Base-by-base conservation (phyloP, 2,888 invertebrate species). In the Pseudeuparius sepicola region DNA sequence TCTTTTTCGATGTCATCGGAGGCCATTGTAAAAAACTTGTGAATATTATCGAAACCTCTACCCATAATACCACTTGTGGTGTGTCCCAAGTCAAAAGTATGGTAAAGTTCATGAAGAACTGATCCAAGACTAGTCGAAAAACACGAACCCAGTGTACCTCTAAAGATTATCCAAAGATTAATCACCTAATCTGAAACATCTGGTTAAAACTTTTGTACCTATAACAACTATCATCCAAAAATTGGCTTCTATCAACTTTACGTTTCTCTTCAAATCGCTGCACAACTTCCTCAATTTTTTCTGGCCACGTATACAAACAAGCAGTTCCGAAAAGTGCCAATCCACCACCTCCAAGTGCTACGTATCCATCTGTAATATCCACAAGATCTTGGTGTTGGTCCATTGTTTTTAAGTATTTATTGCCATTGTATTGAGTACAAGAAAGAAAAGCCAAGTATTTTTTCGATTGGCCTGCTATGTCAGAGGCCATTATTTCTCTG, bases 41-140 rank as follows among this genome's bases (percentile, higher is more conserved):
- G 77, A 34, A 89, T 71, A 49, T 85, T 79, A 58, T 88, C 86
- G 57, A 88, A 89, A 24, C 87, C 89, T 56, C 82, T 73, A 24
- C 87, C 88, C 96, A 96, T 96, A 38, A 96, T 84, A 11, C 94
- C 94, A 47, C 81, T 75, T 48, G 76, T 73, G 0, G 89, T 85
- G 57, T 96, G 94, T 1, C 90, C 93, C 37, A 96, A 70, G 63
- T 93, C 90, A 60, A 96, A 90, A 1, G 87, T 87, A 58, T 96
- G 96, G 10, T 88, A 88, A 28, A 96, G 68, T 67, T 96, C 96
- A 60, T 96, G 96, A 24, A 90, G 78, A 5, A 87, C 82, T 10
- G 90, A 83, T 10, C 94, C 94, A 24, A 96, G 64, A 11, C 89
- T 89, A 4, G 92, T 89, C 10, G 90, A 82, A 61, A 83, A 87